These are phyloP conservation scores for Cervus canadensis DNA, from an alignment of 2,113 vertebrate genomes.

Conservation along the genomic window DNA sequence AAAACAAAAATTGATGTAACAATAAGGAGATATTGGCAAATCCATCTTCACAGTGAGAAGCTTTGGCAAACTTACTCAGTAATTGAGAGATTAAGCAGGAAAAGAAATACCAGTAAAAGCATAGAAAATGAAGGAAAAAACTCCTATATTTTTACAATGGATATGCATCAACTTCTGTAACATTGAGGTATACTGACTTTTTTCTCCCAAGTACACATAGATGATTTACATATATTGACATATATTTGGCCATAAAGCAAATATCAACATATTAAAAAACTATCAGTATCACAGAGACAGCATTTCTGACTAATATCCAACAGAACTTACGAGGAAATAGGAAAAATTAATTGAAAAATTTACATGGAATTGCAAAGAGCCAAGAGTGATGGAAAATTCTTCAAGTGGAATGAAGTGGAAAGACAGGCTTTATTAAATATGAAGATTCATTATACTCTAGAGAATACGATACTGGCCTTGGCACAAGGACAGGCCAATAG, in stretches of 20 bases:
- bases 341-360: background rate
- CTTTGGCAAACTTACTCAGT: background rate
- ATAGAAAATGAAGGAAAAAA: background rate
- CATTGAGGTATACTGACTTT: background rate
- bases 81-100: background rate
- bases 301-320: background rate
- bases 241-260: background rate
- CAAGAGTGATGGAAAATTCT: background rate
- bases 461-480: background rate
- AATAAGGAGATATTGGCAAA: background rate
- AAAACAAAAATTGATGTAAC: background rate
- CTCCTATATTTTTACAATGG: background rate
- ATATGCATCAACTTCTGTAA: background rate
- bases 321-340: background rate
- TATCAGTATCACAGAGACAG: background rate
- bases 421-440: background rate
- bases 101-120: background rate
- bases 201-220: background rate
- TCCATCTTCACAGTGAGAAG: background rate
- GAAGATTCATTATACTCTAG: background rate
- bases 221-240: background rate
- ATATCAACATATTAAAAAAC: background rate
- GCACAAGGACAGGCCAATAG: background rate
- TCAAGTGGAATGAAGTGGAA: background rate
- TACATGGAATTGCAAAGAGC: background rate